Evolutionary conservation across 2,113 vertebrate species (phyloP), one percentile per base, ranked within the genome.

Genomic region (Ranitomeya imitator): DNA sequence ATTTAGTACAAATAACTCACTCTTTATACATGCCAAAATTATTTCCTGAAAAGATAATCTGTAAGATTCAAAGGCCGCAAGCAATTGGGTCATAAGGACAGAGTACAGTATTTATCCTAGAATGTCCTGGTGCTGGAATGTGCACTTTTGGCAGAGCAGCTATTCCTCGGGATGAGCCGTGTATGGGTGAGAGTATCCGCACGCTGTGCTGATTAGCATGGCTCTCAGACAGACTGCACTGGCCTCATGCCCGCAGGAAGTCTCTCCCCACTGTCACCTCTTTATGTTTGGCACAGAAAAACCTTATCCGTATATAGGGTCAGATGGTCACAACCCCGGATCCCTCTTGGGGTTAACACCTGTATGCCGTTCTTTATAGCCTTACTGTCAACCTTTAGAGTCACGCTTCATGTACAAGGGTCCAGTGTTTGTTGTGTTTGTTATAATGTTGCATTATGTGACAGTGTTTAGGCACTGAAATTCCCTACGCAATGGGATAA

Each of bases 191-290:
- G 79, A 51, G 86, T 74, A 82, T 71, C 67, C 79, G 31, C 86
- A 88, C 51, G 86, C 86, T 88, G 86, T 11, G 80, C 87, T 88
- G 71, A 88, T 88, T 88, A 88, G 69, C 87, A 88, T 88, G 87
- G 87, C 71, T 88, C 87, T 83, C 87, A 88, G 87, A 88, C 87
- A 88, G 71, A 65, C 57, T 15, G 65, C 51, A 37, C 71, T 88
- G 87, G 87, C 87, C 69, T 21, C 16, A n/a, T 65, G 87, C 87
- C 87, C 80, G 54, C 57, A 88, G 80, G 87, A 88, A 88, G 81
- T 88, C 80, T 88, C 69, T 77, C 79, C 69, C 87, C 80, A 77
- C 80, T 88, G 87, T 83, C 87, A 88, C 86, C 79, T 88, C 79
- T 83, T 80, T 88, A 83, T 82, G 31, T 82, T 88, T 88, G 79